Base-by-base conservation (phyloP, 2,113 vertebrate genomes). In the Serinus canaria region DNA sequence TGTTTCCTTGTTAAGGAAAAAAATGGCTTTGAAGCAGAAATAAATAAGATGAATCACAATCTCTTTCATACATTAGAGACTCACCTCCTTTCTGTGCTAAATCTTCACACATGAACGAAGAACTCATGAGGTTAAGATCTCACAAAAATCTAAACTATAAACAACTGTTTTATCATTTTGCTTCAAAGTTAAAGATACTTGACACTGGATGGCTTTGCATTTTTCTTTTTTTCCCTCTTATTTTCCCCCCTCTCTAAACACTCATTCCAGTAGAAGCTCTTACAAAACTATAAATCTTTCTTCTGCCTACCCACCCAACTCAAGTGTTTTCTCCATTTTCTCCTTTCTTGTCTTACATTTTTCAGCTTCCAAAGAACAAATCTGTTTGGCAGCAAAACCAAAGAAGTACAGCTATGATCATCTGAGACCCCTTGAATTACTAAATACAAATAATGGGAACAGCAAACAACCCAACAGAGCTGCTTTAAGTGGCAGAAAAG, bases 271-370 rank as follows among this genome's bases (percentile, higher is more conserved):
- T 46, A 70, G 60, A 90, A 84, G 55, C 7, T 10, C 21, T 55
- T 20, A 82, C 12, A 87, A 78, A 92, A 59, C 20, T 43, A 37
- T 12, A 70, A n/a, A 78, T 58, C 13, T 39, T 79, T 63, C 43
- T 66, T 82, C 52, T 68, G 35, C 13, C 13, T 0, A 0, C 8
- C 41, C 63, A 56, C 6, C 2, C 14, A 56, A 18, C 8, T 14
- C 44, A 64, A 39, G 22, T 52, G 58, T 84, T 66, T 28, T 10
- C 18, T 52, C 2, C 5, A 11, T 46, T 68, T 64, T 70, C 4
- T 39, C 5, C 10, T 30, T 59, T 37, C 9, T 70, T 60, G 66
- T 27, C 28, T 67, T 67, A 41, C 1, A 53, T 63, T 83, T 76
- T 80, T 86, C 39, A 76, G 15, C 41, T 88, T 60, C 64, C 10